phyloP scores from a whole-genome alignment of 2,888 invertebrate genomes.

The Pheosia tremula region DNA sequence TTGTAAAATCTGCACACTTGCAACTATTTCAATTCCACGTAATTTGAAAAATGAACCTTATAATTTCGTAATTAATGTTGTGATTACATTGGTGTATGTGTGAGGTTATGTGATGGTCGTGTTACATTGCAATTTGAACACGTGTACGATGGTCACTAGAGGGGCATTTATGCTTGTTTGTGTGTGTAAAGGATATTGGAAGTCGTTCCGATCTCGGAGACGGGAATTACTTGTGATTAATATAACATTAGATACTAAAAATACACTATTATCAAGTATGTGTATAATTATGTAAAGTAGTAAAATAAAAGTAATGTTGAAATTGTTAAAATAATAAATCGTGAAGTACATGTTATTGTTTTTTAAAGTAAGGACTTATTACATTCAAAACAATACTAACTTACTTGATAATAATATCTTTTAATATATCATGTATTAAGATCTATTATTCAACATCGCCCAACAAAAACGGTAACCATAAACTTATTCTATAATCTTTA shows the following conservation, averaged over 20 bases:
- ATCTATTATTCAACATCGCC: slow-evolving; percentile 15
- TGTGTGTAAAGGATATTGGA: slow-evolving; percentile 53
- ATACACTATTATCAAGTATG: neutral
- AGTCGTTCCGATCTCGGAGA: slow-evolving; percentile 39
- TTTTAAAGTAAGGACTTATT: too few species aligned
- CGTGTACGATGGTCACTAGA: slow-evolving; percentile 80
- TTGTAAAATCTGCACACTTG: slow-evolving; percentile 4
- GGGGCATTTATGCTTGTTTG: slow-evolving; percentile 67
- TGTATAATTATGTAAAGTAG: neutral
- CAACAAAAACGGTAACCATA: slow-evolving; percentile 47
- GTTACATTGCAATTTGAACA: slow-evolving; percentile 61
- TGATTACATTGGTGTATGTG: slow-evolving; percentile 2
- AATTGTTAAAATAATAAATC: too few species aligned
- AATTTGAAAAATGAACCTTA: slow-evolving; percentile 19
- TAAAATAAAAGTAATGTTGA: too few species aligned
- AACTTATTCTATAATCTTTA: slow-evolving; percentile 78
- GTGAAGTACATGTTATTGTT: too few species aligned
- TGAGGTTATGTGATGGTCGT: slow-evolving; percentile 19
- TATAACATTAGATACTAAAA: neutral
- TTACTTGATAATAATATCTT: neutral
- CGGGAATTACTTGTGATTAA: slow-evolving; percentile 26
- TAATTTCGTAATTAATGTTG: rapidly evolving
- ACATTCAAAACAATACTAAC: neutral
- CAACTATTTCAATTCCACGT: slow-evolving; percentile 7
- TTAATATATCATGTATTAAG: neutral